Conservation (phyloP, 2,888 invertebrate species). For the Lordiphosa andalusiaca region DNA sequence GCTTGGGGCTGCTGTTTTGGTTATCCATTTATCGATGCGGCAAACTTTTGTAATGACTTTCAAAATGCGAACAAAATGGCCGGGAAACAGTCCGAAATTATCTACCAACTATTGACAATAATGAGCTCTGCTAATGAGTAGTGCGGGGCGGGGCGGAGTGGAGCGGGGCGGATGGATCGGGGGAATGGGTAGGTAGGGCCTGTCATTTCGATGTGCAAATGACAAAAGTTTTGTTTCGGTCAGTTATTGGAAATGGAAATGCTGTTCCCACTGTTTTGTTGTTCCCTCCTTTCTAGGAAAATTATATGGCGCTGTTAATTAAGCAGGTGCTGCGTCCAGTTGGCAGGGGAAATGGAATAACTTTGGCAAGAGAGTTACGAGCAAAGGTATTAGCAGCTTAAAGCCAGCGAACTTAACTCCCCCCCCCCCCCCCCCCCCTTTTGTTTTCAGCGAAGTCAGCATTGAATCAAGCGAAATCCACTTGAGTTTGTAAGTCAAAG, state of each 20-base stretch:
- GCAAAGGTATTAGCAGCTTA: no score
- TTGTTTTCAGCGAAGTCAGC: no score
- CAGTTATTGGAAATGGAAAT: not conserved
- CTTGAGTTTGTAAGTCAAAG: no score
- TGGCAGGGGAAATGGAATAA: constrained; percentile 10
- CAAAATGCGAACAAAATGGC: constrained; percentile 55
- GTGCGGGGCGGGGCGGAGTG: constrained; percentile 15
- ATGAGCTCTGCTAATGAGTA: constrained; percentile 72
- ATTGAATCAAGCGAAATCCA: no score
- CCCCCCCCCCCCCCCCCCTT: no score
- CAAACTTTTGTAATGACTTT: constrained; percentile 72
- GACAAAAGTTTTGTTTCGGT: constrained; percentile 58
- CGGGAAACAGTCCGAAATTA: constrained; percentile 54
- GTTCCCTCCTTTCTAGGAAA: constrained; percentile 20
- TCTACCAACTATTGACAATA: constrained; percentile 70
- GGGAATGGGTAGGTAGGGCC: not conserved
- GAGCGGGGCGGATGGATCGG: not conserved
- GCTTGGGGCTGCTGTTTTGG: constrained; percentile 56
- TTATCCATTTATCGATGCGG: constrained; percentile 74
- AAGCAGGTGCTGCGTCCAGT: constrained; percentile 9
- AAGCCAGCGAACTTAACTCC: no score
- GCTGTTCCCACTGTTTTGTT: constrained; percentile 7
- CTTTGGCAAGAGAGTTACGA: not conserved
- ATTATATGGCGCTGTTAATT: constrained; percentile 51
- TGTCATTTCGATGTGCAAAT: constrained; percentile 50